These are phyloP conservation scores for Morinoia aosen DNA, from an alignment of 2,888 invertebrate genomes.

Conservation along the genomic window DNA sequence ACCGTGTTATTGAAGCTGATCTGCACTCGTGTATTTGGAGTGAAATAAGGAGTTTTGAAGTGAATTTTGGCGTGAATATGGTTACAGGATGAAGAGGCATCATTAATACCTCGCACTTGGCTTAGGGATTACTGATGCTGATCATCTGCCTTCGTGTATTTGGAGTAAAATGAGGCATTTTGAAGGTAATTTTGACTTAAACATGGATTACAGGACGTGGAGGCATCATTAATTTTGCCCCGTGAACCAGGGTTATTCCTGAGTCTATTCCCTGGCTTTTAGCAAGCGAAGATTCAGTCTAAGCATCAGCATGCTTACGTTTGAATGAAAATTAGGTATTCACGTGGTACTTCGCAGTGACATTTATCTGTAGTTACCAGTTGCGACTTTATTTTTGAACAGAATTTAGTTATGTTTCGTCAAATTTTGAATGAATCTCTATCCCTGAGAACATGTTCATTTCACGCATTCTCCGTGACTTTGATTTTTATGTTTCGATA, in stretches of 20 bases:
- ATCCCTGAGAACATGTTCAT: too few species aligned
- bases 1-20: not conserved
- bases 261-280: slow-evolving; percentile 68
- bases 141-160: not conserved
- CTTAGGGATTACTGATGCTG: not conserved
- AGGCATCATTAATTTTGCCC: not conserved
- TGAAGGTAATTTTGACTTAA: not conserved
- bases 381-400: too few species aligned
- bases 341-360: too few species aligned
- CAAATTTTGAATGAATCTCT: too few species aligned
- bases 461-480: too few species aligned
- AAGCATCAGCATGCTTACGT: slow-evolving; percentile 62
- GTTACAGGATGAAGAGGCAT: too few species aligned
- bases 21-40: not conserved
- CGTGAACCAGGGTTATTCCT: slow-evolving; percentile 67
- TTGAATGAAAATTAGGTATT: too few species aligned
- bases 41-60: not conserved
- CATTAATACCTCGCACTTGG: too few species aligned
- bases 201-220: not conserved
- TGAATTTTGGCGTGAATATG: not conserved
- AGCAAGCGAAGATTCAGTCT: slow-evolving; percentile 63
- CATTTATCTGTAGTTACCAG: too few species aligned
- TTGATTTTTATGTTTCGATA: too few species aligned
- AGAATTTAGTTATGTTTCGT: too few species aligned
- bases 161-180: not conserved